Evolutionary conservation across 2,113 vertebrate species (phyloP), one percentile per base, ranked within the genome.

Genomic region (Mustela nigripes): DNA sequence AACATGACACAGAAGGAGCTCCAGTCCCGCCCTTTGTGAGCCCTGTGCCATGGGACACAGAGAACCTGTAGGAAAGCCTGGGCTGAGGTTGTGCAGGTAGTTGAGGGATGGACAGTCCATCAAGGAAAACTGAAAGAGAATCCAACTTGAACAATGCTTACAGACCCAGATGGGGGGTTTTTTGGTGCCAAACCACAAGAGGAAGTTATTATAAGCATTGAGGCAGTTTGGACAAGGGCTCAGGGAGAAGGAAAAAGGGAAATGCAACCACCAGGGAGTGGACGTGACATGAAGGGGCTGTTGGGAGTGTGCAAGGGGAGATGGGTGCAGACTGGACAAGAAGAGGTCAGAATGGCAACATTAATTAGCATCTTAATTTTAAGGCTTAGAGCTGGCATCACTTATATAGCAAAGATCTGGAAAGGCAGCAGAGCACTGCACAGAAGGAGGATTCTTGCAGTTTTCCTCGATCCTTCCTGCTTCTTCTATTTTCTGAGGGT

Each of bases 301-400:
- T 79, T 1, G 0, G 2, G 28, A 10, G 3, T 1, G 7, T 9
- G 58, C 1, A 7, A 7, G 0, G 28, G 26, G 18, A 18, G 1
- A 45, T 0, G 11, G 33, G 60, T 48, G 24, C 33, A 79, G 28
- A 24, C 16, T 0, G 36, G 2, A 63, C 9, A 11, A n/a, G 42
- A 0, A 56, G 73, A 45, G 63, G 22, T 33, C 78, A 28, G 1
- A 6, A 19, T 2, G 2, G 60, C 89, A 36, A 9, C 2, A 2
- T 21, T 9, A 11, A 3, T 22, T 1, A 3, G 7, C 69, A 1
- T 48, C 24, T 26, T 14, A 31, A 1, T 14, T 48, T 7, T 50
- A 39, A 56, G 63, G 21, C 71, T 16, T 6, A 8, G 28, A 56
- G 53, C n/a, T 12, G 78, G 22, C 65, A 10, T 24, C 15, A 16